These are phyloP conservation scores for Homalodisca vitripennis DNA, from an alignment of 1,140 invertebrate genomes.

Conservation along the genomic window DNA sequence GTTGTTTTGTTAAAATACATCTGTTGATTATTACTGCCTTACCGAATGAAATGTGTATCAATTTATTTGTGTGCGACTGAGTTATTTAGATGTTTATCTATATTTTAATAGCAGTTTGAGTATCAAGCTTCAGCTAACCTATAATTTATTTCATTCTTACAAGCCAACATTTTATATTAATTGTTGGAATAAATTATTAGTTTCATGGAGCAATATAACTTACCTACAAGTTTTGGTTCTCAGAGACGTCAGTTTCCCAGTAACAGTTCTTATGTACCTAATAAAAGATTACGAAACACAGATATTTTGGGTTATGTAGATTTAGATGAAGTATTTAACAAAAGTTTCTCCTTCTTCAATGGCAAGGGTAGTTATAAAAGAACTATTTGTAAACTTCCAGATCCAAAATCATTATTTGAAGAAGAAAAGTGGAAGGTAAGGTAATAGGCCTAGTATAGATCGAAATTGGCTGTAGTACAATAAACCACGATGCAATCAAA, in stretches of 20 bases:
- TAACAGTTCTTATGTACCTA: not conserved
- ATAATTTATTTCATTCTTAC: no score
- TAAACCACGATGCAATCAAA: not conserved
- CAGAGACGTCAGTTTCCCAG: not conserved
- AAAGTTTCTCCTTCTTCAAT: constrained; percentile 1
- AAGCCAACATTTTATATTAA: no score
- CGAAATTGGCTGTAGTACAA: not conserved
- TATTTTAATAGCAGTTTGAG: no score
- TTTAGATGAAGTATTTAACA: not conserved
- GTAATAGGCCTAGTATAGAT: not conserved
- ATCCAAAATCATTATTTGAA: not conserved
- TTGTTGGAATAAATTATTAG: not conserved
- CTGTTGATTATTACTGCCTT: no score
- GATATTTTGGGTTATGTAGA: not conserved
- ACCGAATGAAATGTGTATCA: no score
- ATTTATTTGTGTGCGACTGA: no score
- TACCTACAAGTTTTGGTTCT: constrained; percentile 4
- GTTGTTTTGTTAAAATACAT: no score
- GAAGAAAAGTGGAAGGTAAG: constrained; percentile 1
- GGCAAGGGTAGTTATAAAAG: not conserved
- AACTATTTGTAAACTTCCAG: constrained; percentile 1
- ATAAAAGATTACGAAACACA: not conserved
- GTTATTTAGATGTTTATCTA: no score
- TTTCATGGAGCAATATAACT: not conserved
- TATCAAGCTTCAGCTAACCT: no score